Evolutionary conservation across 2,113 vertebrate species (phyloP).

Genomic region (rabbit (Oryctolagus cuniculus)): DNA sequence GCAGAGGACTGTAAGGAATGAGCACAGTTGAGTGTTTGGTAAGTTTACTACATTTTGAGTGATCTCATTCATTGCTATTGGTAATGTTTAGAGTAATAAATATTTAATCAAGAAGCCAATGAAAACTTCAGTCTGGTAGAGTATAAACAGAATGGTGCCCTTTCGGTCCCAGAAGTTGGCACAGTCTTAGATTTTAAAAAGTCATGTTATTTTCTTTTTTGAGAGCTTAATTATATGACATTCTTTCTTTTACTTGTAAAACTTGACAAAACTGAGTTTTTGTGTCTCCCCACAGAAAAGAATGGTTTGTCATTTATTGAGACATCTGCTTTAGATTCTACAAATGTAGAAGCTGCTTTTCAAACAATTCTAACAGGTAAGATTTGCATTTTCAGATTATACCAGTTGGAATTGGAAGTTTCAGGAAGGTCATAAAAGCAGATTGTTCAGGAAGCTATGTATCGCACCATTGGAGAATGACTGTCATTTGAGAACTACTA

Average conservation of each 20-base stretch:
- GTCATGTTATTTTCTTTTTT: constrained; percentile 34
- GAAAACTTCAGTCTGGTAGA: constrained; percentile 39
- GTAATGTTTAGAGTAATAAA: constrained; percentile 20
- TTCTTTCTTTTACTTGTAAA: constrained; percentile 35
- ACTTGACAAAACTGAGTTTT: constrained; percentile 58
- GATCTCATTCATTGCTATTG: constrained; percentile 9
- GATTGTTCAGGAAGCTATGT: constrained; percentile 11
- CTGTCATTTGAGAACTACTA: neutral
- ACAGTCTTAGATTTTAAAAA: constrained; percentile 8
- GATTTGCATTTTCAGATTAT: constrained; percentile 67
- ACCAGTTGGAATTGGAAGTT: constrained; percentile 35
- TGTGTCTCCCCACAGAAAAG: constrained; percentile 90
- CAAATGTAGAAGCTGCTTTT: constrained; percentile 97
- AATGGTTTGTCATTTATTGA: constrained; percentile 96
- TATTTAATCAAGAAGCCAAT: constrained; percentile 40
- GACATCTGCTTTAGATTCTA: constrained; percentile 97
- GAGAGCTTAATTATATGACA: neutral
- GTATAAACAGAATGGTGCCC: neutral
- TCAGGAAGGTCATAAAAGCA: constrained; percentile 53
- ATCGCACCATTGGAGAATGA: neutral
- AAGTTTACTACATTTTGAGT: constrained; percentile 47
- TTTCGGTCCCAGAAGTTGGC: neutral
- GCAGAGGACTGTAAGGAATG: neutral
- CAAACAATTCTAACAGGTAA: constrained; percentile 96
- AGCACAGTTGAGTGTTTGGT: constrained; percentile 18